Base-by-base conservation (phyloP, 2,797 vertebrate species). In the Anolis apletophallus region DNA sequence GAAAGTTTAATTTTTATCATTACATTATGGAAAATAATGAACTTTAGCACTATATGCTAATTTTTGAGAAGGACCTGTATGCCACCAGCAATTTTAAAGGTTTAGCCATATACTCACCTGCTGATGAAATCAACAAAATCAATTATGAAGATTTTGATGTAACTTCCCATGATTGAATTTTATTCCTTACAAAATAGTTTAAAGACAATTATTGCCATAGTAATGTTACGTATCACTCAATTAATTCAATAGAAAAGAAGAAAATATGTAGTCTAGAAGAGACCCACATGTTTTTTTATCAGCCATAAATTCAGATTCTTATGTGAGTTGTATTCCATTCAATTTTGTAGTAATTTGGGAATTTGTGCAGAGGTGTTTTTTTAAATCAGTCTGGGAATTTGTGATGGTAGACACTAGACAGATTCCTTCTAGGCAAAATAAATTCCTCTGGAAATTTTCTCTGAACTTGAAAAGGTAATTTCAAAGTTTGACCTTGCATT, bases 401-500 rank as follows among this genome's bases (percentile, higher is more conserved):
- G 12, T 89, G 23, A 86, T 13, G 12, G 54, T 32, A 83, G n/a
- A 40, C 40, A 40, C 40, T 40, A 40, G 50, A 1, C 0, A 0
- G 19, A 50, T 85, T 67, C 88, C 81, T 80, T 9, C 16, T 82
- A 87, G 46, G 36, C 82, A 91, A 32, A 32, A 80, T n/a, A 8
- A 64, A 73, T 78, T 75, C 67, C 74, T 76, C 73, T 32, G 71
- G 80, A 86, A 83, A 34, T 88, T 86, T 72, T 54, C 57, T 75
- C 29, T 76, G 40, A 85, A 1, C 2, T 80, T 10, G 17, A 79
- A 85, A 5, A 85, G 32, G 23, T 85, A 88, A 32, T 16, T 32
- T 85, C 19, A 32, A 0, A 64, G 36, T 80, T 88, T 21, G 1
- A 0, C 1, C 12, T 88, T 74, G 2, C 11, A 3, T 55, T 23